Base-by-base conservation (phyloP, 2,797 vertebrate genomes). In the Rhinatrema bivittatum region DNA sequence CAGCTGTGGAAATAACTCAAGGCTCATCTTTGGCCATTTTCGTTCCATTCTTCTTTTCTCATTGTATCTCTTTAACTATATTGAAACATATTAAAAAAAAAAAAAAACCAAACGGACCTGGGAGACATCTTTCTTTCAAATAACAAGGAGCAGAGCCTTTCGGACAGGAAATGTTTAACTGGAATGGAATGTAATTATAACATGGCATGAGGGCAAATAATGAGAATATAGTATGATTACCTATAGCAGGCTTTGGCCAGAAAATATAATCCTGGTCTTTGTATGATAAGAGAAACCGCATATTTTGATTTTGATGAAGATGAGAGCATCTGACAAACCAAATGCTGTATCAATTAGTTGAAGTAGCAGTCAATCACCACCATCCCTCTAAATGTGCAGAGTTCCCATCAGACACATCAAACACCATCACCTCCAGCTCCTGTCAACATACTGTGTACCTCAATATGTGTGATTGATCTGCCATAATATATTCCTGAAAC, bases 1-100 rank as follows among this genome's bases (percentile, higher is more conserved):
- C 78, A 84, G 75, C 81, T 82, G 75, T 76, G 70, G 75, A 76
- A 78, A 82, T 57, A 79, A 62, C 46, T 65, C 56, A 59, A 49
- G 38, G 67, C 70, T 76, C 65, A 60, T 74, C 69, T 68, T 69
- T 20, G 61, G 71, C 56, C 58, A 59, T 46, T 56, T 52, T 56
- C 65, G 61, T 82, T 79, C 77, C 74, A 47, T 70, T 67, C 72
- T 50, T 54, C 58, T 78, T 77, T 79, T 64, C 61, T 77, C 76
- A 79, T 60, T 48, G 27, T 63, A 68, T 70, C 62, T 71, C 58
- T 57, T 56, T 68, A 56, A 66, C 60, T 43, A 50, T 68, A 74
- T 71, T 60, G 70, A 76, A 78, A 51, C 33, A 42, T 54, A 67
- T 56, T n/a, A n/a, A n/a, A n/a, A n/a, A n/a, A n/a, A n/a, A n/a